phyloP scores from a whole-genome alignment of 1,140 invertebrate species.

The Aphis craccivora region DNA sequence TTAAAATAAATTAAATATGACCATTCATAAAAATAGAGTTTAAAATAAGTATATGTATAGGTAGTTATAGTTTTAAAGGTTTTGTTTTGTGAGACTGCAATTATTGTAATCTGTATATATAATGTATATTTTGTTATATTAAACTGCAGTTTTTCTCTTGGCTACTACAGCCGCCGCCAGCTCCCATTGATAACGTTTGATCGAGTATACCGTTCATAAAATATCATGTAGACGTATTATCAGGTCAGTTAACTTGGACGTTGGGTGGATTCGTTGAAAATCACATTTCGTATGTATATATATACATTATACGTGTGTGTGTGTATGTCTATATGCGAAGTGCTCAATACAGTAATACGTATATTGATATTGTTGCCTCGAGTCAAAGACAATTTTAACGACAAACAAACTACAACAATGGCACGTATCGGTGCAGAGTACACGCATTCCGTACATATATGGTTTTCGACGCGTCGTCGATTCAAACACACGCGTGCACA shows the following conservation, averaged over 20 bases:
- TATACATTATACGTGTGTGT: too few species aligned
- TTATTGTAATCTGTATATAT: background rate
- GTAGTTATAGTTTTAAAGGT: background rate
- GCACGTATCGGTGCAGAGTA: conserved; percentile 37
- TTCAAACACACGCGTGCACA: background rate
- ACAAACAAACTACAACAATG: conserved; percentile 35
- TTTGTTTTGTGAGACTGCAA: background rate
- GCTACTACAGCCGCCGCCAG: background rate
- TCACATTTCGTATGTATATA: background rate
- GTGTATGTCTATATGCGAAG: background rate
- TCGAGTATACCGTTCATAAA: conserved; percentile 4
- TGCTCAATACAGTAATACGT: background rate
- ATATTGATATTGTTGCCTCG: background rate
- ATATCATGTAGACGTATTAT: background rate
- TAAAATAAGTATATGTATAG: background rate
- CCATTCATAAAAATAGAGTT: background rate
- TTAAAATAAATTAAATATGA: background rate
- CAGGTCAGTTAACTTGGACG: background rate
- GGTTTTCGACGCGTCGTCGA: conserved; percentile 33
- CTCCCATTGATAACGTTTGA: background rate
- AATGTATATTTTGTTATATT: background rate
- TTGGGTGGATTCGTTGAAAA: background rate
- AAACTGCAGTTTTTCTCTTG: background rate
- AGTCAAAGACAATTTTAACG: conserved; percentile 42
- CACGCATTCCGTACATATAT: conserved; percentile 43